These are phyloP conservation scores for Drosophila pectinifera DNA, from an alignment of 1,140 invertebrate species.

Conservation along the genomic window DNA sequence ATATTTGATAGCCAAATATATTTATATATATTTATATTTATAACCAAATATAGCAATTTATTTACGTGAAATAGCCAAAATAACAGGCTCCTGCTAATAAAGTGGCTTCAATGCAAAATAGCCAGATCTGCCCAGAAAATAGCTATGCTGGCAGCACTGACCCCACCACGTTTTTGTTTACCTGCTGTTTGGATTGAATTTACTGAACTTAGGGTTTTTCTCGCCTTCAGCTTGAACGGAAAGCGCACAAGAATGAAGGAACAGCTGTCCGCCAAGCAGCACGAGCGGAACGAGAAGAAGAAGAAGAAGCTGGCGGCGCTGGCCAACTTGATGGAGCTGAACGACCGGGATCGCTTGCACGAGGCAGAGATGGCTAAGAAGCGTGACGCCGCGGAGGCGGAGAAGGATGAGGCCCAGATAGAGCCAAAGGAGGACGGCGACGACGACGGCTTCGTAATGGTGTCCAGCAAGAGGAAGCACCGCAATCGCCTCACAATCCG, in stretches of 20 bases:
- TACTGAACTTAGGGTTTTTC: not conserved
- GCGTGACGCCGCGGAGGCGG: conserved; percentile 27
- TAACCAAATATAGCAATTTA: no score
- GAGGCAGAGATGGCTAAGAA: conserved; percentile 51
- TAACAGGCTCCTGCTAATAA: no score
- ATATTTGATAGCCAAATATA: no score
- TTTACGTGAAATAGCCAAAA: no score
- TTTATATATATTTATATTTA: no score
- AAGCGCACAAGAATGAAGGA: conserved; percentile 69
- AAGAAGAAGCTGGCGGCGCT: conserved; percentile 88
- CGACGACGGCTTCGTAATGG: conserved; percentile 63
- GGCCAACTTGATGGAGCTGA: conserved; percentile 87
- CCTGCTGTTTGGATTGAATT: not conserved
- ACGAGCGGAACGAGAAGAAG: conserved; percentile 87
- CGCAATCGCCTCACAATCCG: conserved; percentile 59
- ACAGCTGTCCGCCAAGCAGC: conserved; percentile 84
- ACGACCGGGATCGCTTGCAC: conserved; percentile 86
- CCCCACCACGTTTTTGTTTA: conserved; percentile 12
- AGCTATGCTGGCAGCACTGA: no score
- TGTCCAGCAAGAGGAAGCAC: conserved; percentile 65
- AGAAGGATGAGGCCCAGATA: not conserved
- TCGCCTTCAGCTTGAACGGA: conserved; percentile 51
- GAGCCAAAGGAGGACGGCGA: conserved; percentile 8
- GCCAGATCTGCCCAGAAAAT: no score
- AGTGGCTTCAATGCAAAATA: no score